Evolutionary conservation across 1,140 invertebrate genomes (phyloP).

Genomic region (Carcinoscorpius rotundicauda): DNA sequence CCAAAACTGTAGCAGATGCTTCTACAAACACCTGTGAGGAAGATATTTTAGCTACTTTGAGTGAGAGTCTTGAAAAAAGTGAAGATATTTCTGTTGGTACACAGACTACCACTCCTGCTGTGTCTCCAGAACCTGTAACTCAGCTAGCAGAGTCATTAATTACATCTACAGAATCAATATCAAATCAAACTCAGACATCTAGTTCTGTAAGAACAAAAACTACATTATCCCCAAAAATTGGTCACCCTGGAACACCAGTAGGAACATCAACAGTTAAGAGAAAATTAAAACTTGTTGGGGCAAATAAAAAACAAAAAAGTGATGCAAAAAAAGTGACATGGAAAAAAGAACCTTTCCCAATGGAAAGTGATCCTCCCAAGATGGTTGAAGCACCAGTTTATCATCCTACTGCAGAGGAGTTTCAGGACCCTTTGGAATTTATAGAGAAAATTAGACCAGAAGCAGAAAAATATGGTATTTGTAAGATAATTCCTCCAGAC

Average conservation of each 20-base stretch:
- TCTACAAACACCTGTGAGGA: constrained; percentile 22
- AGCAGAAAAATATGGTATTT: constrained; percentile 82
- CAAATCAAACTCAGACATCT: background rate
- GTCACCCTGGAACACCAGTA: background rate
- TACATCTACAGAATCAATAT: background rate
- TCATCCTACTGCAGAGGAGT: constrained; percentile 68
- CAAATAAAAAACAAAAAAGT: background rate
- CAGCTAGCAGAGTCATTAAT: background rate
- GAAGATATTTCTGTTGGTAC: constrained; percentile 20
- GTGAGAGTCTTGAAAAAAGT: constrained; percentile 10
- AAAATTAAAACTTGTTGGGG: background rate
- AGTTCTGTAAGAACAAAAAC: background rate
- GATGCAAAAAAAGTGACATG: background rate
- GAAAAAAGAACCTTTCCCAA: constrained; percentile 11
- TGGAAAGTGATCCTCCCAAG: constrained; percentile 2
- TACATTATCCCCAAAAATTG: background rate
- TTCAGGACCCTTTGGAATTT: constrained; percentile 78
- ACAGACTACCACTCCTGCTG: constrained; percentile 18
- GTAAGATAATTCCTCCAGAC: constrained; percentile 80
- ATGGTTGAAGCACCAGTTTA: constrained; percentile 70
- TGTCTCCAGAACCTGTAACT: constrained; percentile 9
- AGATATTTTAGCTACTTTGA: constrained; percentile 8
- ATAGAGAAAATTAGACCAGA: constrained; percentile 74
- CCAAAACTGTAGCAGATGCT: constrained; percentile 21
- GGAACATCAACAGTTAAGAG: background rate